These are phyloP conservation scores for Callospermophilus lateralis DNA, from an alignment of 2,113 vertebrate genomes.

Conservation along the genomic window DNA sequence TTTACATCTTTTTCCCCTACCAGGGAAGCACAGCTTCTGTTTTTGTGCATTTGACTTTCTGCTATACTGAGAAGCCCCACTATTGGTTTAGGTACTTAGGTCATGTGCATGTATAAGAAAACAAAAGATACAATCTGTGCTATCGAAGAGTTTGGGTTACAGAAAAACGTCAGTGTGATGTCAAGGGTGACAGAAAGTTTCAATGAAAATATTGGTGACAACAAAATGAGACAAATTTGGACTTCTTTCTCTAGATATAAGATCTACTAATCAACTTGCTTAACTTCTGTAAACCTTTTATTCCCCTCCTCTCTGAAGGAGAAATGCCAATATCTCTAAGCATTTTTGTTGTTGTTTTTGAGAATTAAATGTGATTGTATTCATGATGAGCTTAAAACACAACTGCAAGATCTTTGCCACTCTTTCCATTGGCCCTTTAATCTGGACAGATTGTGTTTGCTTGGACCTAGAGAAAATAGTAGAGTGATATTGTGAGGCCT, in stretches of 20 bases:
- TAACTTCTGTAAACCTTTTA: neutral
- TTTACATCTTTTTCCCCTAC: conserved; percentile 30
- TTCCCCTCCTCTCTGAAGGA: neutral
- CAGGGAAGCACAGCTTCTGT: neutral
- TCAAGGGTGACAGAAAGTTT: conserved; percentile 11
- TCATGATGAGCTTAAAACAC: neutral
- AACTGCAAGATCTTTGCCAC: neutral
- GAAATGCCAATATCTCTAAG: neutral
- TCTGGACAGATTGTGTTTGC: neutral
- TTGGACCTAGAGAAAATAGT: neutral
- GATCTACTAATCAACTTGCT: neutral
- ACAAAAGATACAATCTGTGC: conserved; percentile 37
- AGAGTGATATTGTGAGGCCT: neutral
- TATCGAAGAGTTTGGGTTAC: conserved; percentile 14
- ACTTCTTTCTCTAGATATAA: neutral
- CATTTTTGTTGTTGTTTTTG: neutral
- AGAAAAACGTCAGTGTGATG: neutral
- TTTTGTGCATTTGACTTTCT: conserved; percentile 35
- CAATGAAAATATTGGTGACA: neutral
- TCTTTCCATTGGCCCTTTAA: neutral
- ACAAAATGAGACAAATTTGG: conserved; percentile 6
- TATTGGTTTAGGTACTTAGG: conserved; percentile 39
- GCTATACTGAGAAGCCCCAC: neutral
- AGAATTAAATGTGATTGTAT: neutral
- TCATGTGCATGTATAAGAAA: conserved; percentile 26